A percentile compares a stretch with the other conserved stretches of the same genome.
phyloP scores from a whole-genome alignment of 2,888 invertebrate genomes.

The Metellina segmentata region DNA sequence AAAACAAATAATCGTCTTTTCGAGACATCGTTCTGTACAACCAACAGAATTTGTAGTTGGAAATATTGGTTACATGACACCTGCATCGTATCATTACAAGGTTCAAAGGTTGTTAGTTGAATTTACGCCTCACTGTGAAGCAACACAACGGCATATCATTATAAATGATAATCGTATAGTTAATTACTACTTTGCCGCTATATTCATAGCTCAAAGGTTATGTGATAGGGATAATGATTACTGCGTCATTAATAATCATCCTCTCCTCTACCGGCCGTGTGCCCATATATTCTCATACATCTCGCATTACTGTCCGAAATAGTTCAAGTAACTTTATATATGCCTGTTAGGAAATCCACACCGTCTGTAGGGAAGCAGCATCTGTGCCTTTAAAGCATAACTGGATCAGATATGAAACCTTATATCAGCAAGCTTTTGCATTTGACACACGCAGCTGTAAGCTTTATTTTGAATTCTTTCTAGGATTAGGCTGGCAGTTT shows the following conservation, averaged over 20 bases:
- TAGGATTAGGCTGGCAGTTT: neutral
- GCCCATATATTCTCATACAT: neutral
- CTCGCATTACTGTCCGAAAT: neutral
- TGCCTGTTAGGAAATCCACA: neutral
- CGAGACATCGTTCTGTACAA: no score
- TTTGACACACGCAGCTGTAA: conserved; percentile 43
- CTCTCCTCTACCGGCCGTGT: neutral
- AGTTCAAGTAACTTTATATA: neutral
- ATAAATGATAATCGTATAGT: neutral
- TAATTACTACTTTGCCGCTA: neutral
- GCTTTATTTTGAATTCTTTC: conserved; percentile 22
- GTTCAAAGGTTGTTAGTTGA: no score
- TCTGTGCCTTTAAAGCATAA: conserved; percentile 54
- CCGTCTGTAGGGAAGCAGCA: conserved; percentile 28
- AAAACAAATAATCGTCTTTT: no score
- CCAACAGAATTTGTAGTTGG: no score
- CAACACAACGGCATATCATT: neutral
- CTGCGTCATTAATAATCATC: neutral
- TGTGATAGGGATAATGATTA: neutral
- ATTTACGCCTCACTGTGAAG: no score
- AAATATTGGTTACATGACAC: no score
- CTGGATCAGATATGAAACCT: conserved; percentile 46
- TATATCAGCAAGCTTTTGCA: conserved; percentile 26
- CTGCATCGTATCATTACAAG: no score
- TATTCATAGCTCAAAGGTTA: neutral